A percentile compares a stretch with the other conserved stretches of the same genome.
Evolutionary conservation across 2,888 invertebrate species (phyloP).

Genomic region (Scaptomyza tumidula): DNA sequence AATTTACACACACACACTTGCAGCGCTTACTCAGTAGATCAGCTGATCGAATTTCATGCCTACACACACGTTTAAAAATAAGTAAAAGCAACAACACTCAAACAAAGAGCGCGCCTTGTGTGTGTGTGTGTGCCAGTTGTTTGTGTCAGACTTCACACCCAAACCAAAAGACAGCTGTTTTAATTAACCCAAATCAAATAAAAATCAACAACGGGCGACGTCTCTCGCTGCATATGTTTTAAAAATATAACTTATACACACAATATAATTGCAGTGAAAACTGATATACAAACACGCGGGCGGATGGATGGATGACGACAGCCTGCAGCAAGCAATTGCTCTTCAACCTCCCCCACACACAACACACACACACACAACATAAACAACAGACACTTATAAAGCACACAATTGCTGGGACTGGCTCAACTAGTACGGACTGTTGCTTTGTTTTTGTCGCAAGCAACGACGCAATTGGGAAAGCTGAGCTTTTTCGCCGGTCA

Average conservation of each 20-base stretch:
- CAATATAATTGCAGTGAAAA: constrained; percentile 31
- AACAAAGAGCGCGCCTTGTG: constrained; percentile 30
- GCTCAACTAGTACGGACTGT: constrained; percentile 14
- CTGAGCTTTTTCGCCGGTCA: constrained; percentile 68
- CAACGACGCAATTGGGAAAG: constrained; percentile 75
- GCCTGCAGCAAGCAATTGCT: constrained; percentile 24
- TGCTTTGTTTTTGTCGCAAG: constrained; percentile 36
- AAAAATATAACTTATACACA: constrained; percentile 32
- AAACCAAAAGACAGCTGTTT: constrained; percentile 69
- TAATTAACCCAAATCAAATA: constrained; percentile 72
- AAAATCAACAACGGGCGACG: constrained; percentile 25
- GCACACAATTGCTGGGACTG: constrained; percentile 3
- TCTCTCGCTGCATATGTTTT: constrained; percentile 32
- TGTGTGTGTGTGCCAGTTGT: constrained; percentile 20
- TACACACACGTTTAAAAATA: constrained; percentile 37
- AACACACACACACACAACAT: not conserved
- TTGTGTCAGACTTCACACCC: constrained; percentile 42
- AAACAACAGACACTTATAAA: not conserved
- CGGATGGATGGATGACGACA: constrained; percentile 29
- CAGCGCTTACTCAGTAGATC: constrained; percentile 45
- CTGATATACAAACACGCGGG: constrained; percentile 27
- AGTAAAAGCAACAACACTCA: constrained; percentile 34
- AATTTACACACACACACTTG: constrained; percentile 22
- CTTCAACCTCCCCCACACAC: not conserved
- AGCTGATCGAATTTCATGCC: constrained; percentile 75